Evolutionary conservation across 2,797 vertebrate species (phyloP).

Genomic region (Ctenochaetus hawaiiensis): DNA sequence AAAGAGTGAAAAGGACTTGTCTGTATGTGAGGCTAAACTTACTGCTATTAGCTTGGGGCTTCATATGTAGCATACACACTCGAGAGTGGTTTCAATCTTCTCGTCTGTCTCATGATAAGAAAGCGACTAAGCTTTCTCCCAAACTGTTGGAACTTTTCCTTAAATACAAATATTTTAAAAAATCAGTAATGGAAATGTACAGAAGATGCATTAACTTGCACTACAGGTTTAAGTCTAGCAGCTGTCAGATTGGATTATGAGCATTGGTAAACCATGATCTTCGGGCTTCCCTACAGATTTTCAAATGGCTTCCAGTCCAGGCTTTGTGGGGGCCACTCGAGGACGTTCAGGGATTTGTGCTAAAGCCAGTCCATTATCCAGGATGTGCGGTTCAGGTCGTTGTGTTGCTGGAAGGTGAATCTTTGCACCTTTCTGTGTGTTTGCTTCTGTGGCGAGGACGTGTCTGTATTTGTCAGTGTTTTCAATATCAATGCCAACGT

Average conservation of each 20-base stretch:
- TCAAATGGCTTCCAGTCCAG: slow-evolving; percentile 48
- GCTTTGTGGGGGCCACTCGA: slow-evolving; percentile 55
- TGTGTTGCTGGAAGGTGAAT: slow-evolving; percentile 35
- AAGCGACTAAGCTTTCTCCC: background rate
- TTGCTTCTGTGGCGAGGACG: slow-evolving; percentile 7
- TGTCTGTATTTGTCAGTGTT: slow-evolving; percentile 2
- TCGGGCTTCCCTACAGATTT: slow-evolving; percentile 42
- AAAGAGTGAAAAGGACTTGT: background rate
- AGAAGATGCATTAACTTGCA: slow-evolving; percentile 4
- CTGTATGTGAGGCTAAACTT: slow-evolving; percentile 1
- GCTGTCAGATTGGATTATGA: slow-evolving; percentile 53
- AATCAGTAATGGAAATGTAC: background rate
- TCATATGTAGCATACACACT: background rate
- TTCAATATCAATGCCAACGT: background rate
- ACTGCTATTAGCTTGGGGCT: background rate
- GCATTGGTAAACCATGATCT: slow-evolving; percentile 44
- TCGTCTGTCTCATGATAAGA: too few species aligned
- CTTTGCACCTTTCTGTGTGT: slow-evolving; percentile 14
- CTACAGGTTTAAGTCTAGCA: slow-evolving; percentile 33
- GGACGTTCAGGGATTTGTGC: slow-evolving; percentile 62
- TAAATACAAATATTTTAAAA: background rate
- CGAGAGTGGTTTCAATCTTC: background rate
- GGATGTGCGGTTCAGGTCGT: slow-evolving; percentile 34
- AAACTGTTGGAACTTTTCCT: background rate
- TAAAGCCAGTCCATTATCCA: slow-evolving; percentile 58